Conservation (phyloP, 1,140 invertebrate species). For the Papilio machaon region DNA sequence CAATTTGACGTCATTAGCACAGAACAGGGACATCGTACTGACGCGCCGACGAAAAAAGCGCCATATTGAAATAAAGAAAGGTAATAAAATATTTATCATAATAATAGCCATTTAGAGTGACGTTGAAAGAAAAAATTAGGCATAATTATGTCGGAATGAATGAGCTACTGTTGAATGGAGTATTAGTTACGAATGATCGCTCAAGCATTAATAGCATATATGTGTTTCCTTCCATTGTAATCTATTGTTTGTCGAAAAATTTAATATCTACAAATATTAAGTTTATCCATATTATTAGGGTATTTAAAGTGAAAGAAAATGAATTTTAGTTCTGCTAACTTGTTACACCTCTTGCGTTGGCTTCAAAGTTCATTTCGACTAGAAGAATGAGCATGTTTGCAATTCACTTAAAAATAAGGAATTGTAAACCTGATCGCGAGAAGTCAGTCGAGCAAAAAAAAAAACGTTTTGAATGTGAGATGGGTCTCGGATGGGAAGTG, state of each 20-base stretch:
- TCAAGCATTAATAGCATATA: conserved; percentile 23
- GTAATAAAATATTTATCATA: conserved; percentile 42
- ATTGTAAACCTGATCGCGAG: conserved; percentile 51
- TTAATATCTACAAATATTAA: neutral
- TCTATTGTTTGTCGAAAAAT: neutral
- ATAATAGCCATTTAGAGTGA: conserved; percentile 31
- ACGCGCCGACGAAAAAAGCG: conserved; percentile 60
- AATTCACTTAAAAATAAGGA: conserved; percentile 46
- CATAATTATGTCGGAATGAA: conserved; percentile 35
- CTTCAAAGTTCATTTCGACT: neutral
- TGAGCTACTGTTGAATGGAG: conserved; percentile 1
- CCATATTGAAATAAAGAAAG: conserved; percentile 56
- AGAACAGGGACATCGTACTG: conserved; percentile 63
- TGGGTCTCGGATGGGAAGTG: conserved; percentile 37
- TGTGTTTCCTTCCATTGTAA: conserved; percentile 27
- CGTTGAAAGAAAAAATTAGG: conserved; percentile 30
- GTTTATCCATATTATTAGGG: neutral
- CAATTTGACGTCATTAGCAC: conserved; percentile 71
- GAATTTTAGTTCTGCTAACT: too few relatives aligned
- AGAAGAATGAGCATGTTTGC: conserved; percentile 36
- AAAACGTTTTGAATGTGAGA: conserved; percentile 54
- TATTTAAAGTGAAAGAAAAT: too few relatives aligned
- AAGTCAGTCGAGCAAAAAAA: conserved; percentile 52
- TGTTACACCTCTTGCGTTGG: neutral
- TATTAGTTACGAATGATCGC: conserved; percentile 29